A percentile compares a stretch with the other conserved stretches of the same genome.
phyloP scores from a whole-genome alignment of 2,888 invertebrate genomes.

The Latheticus oryzae region DNA sequence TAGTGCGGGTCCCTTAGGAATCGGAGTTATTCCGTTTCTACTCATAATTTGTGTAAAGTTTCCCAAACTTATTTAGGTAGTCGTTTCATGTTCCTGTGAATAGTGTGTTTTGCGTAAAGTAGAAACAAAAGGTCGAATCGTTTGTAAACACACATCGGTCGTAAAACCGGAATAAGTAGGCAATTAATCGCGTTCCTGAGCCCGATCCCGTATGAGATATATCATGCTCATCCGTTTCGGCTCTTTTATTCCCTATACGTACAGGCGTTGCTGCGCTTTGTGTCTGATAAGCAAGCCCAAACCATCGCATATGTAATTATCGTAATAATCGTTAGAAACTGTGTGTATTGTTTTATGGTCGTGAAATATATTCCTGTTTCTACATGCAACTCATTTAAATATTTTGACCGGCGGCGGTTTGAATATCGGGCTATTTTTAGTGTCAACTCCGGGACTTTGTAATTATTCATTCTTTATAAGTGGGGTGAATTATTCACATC shows the following conservation, averaged over 20 bases:
- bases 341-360: constrained; percentile 34
- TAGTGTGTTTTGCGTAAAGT: too few relatives aligned
- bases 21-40: too few relatives aligned
- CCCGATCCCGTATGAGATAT: constrained; percentile 18
- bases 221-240: background rate
- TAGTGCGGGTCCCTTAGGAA: too few relatives aligned
- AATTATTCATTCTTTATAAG: constrained; percentile 48
- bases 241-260: constrained; percentile 16
- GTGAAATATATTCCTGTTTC: constrained; percentile 41
- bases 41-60: too few relatives aligned
- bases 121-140: too few relatives aligned
- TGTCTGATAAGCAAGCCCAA: constrained; percentile 9
- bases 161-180: constrained; percentile 1
- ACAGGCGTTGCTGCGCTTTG: constrained; percentile 1
- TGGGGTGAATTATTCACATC: constrained; percentile 43
- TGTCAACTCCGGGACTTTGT: constrained; percentile 43
- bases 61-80: too few relatives aligned
- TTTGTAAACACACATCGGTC: background rate
- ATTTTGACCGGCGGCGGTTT: constrained; percentile 45
- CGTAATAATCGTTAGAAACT: constrained; percentile 29
- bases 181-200: constrained; percentile 12
- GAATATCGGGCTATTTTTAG: constrained; percentile 46
- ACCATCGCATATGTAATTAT: constrained; percentile 20
- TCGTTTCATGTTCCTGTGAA: too few relatives aligned
- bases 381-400: constrained; percentile 48